These are phyloP conservation scores for Sweltsa coloradensis DNA, from an alignment of 1,140 invertebrate species.

Conservation along the genomic window DNA sequence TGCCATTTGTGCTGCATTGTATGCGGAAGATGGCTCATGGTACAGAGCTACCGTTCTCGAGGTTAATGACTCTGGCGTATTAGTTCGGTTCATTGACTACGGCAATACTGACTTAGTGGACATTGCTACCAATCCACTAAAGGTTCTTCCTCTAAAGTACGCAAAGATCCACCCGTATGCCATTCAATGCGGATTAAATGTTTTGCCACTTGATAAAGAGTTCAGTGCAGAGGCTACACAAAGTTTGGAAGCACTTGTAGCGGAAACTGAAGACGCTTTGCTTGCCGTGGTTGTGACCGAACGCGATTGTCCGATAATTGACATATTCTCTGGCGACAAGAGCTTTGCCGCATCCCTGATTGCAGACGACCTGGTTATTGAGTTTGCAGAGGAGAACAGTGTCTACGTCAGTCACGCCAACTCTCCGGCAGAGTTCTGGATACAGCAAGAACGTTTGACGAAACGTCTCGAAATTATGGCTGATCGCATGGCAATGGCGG, in stretches of 20 bases:
- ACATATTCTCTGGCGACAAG: no score
- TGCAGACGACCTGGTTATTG: no score
- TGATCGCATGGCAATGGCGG: conserved; percentile 31
- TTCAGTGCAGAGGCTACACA: no score
- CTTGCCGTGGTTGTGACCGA: no score
- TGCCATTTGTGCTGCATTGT: conserved; percentile 56
- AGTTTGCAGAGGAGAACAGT: not conserved
- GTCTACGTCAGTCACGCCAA: conserved; percentile 9
- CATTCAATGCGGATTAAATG: conserved; percentile 46
- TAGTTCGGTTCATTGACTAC: conserved; percentile 70
- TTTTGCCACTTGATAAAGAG: no score
- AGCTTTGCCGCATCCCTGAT: no score
- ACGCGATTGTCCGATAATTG: no score
- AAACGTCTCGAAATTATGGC: not conserved
- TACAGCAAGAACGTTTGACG: conserved; percentile 8
- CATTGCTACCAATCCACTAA: conserved; percentile 40
- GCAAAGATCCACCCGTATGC: conserved; percentile 26
- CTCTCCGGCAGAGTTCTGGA: conserved; percentile 14
- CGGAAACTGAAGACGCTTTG: no score
- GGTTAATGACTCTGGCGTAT: conserved; percentile 49
- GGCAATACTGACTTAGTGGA: conserved; percentile 62
- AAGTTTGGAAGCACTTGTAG: no score
- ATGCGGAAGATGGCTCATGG: conserved; percentile 59
- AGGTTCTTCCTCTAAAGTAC: conserved; percentile 40
- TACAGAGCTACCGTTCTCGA: conserved; percentile 71